Evolutionary conservation across 2,797 vertebrate genomes (phyloP).

Genomic region (Mus minutoides): DNA sequence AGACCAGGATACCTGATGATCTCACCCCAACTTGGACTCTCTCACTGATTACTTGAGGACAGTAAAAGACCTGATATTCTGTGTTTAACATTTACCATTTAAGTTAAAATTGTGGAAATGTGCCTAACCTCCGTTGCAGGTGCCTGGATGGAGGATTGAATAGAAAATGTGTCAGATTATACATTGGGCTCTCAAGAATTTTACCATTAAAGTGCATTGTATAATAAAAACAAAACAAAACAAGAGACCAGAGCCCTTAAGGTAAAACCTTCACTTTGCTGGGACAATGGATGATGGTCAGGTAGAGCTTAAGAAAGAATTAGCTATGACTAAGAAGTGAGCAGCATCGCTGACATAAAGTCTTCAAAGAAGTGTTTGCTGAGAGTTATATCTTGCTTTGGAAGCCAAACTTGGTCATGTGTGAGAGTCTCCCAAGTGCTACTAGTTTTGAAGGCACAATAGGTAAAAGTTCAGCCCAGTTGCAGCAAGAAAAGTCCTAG

Average conservation of each 20-base stretch:
- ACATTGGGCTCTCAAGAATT: too few relatives aligned
- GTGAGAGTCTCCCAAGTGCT: background rate
- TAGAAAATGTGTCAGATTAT: too few relatives aligned
- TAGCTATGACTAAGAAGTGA: background rate
- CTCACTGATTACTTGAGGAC: slow-evolving; percentile 89
- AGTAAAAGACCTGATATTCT: slow-evolving; percentile 86
- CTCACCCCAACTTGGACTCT: slow-evolving; percentile 89
- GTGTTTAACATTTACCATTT: background rate
- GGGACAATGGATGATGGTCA: too few relatives aligned
- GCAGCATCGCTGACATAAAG: background rate
- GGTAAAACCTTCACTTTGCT: background rate
- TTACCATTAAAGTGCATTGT: too few relatives aligned
- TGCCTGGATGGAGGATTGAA: too few relatives aligned
- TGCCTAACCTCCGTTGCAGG: too few relatives aligned
- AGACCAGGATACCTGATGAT: slow-evolving; percentile 87
- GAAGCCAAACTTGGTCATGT: background rate
- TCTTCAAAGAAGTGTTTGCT: background rate
- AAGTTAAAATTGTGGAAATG: too few relatives aligned
- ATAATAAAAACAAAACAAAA: too few relatives aligned
- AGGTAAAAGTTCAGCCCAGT: background rate
- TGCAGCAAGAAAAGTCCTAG: background rate
- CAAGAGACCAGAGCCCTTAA: background rate
- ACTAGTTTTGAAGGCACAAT: background rate
- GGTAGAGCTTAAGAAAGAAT: background rate
- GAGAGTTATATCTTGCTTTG: background rate